A percentile compares a stretch with the other conserved stretches of the same genome.
Conservation (phyloP, 2,888 invertebrate genomes). For the Empis stercorea region DNA sequence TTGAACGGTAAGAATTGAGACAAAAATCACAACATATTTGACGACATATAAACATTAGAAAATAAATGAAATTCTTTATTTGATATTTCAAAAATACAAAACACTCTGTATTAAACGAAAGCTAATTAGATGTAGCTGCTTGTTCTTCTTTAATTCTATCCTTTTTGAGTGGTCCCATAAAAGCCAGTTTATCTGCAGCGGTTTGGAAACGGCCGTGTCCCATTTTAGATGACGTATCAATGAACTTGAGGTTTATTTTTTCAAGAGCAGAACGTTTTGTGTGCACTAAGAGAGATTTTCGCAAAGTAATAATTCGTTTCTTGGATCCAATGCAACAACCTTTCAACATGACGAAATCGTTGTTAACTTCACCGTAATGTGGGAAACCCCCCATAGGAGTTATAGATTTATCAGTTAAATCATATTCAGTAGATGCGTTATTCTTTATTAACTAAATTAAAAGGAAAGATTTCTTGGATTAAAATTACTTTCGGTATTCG, state of each 20-base stretch:
- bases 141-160: conserved; percentile 78
- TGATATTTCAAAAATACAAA: no score
- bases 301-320: conserved; percentile 82
- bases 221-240: conserved; percentile 97
- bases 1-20: no score
- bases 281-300: conserved; percentile 52
- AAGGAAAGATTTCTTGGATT: no score
- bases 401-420: conserved; percentile 48
- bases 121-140: conserved; percentile 52
- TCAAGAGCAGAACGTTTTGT: conserved; percentile 92
- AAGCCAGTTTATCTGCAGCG: conserved; percentile 87
- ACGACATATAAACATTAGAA: no score
- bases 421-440: conserved; percentile 92
- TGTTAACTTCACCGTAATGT: conserved; percentile 98
- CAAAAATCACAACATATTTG: no score
- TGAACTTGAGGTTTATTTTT: conserved; percentile 97
- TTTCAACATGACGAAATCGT: conserved; percentile 97
- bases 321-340: conserved; percentile 79
- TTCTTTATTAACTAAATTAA: conserved; percentile 65
- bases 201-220: conserved; percentile 99
- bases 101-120: no score
- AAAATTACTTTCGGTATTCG: no score
- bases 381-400: conserved; percentile 99
- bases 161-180: conserved; percentile 95
- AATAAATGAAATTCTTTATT: no score